Percentiles rank a stretch among this genome's conserved stretches.
Evolutionary conservation across 1,140 invertebrate species (phyloP).

Genomic region (Colletes gigas): DNA sequence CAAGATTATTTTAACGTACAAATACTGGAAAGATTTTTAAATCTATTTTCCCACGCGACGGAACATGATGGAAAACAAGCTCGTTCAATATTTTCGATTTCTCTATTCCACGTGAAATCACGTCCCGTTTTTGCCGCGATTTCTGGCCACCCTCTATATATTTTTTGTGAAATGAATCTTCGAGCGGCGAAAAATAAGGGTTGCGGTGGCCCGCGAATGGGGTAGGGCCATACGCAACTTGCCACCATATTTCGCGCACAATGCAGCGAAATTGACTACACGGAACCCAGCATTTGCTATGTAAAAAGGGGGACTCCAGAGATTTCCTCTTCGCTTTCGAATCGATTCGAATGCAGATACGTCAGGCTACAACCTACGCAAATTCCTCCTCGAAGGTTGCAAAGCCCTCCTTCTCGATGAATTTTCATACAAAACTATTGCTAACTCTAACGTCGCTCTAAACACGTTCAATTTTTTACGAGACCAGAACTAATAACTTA

Average conservation of each 20-base stretch:
- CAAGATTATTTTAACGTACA: too few species aligned
- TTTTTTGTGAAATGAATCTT: slow-evolving; percentile 23
- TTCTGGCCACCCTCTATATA: neutral
- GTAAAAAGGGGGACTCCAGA: neutral
- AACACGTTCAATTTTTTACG: too few species aligned
- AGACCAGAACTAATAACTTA: too few species aligned
- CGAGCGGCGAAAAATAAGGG: neutral
- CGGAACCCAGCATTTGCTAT: slow-evolving; percentile 6
- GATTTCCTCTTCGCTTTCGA: neutral
- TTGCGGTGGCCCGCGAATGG: neutral
- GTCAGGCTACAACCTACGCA: neutral
- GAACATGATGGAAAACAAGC: too few species aligned
- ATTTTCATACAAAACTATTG: neutral
- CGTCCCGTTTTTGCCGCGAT: too few species aligned
- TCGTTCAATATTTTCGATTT: too few species aligned
- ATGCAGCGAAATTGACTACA: slow-evolving; percentile 42
- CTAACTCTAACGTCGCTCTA: too few species aligned
- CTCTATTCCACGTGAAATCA: too few species aligned
- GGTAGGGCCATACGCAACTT: slow-evolving; percentile 4
- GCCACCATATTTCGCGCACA: slow-evolving; percentile 35
- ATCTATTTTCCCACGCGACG: too few species aligned
- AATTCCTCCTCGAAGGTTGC: neutral
- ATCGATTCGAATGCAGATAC: slow-evolving; percentile 3
- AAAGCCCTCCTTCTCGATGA: too few species aligned
- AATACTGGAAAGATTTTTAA: too few species aligned